phyloP scores from a whole-genome alignment of 2,797 vertebrate genomes.

The Onychomys leucogaster region DNA sequence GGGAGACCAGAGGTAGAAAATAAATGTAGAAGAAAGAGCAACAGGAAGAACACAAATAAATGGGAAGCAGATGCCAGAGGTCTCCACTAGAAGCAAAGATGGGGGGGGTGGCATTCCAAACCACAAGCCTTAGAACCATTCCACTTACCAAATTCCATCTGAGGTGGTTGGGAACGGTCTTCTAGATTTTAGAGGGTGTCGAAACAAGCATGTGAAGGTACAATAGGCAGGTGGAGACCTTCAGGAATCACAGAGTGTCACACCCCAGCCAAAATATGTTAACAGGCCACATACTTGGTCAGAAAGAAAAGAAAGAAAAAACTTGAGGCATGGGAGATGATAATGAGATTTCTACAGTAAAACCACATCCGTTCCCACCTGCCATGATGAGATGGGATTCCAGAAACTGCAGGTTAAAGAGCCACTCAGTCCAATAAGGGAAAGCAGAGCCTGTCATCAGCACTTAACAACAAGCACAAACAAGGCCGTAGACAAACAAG shows the following conservation, averaged over 20 bases:
- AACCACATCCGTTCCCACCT: neutral
- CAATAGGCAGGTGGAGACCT: neutral
- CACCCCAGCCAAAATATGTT: neutral
- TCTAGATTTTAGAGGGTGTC: neutral
- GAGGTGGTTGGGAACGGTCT: neutral
- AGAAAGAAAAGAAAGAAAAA: neutral
- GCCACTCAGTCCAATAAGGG: neutral
- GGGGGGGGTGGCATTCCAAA: neutral
- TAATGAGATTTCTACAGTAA: neutral
- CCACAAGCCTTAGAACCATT: neutral
- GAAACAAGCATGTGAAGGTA: neutral
- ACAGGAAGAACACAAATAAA: neutral
- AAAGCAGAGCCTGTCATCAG: neutral
- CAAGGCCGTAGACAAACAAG: constrained; percentile 34
- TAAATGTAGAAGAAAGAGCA: neutral
- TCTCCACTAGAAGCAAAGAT: neutral
- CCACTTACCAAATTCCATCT: neutral
- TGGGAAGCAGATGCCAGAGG: neutral
- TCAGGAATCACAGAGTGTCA: neutral
- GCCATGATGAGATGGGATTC: neutral
- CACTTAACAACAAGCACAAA: constrained; percentile 1
- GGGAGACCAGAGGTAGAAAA: neutral
- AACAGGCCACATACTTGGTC: neutral
- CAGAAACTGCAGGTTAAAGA: neutral
- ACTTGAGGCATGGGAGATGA: neutral